Base-by-base conservation (phyloP, 1,140 invertebrate genomes). In the Diachasmimorpha longicaudata region DNA sequence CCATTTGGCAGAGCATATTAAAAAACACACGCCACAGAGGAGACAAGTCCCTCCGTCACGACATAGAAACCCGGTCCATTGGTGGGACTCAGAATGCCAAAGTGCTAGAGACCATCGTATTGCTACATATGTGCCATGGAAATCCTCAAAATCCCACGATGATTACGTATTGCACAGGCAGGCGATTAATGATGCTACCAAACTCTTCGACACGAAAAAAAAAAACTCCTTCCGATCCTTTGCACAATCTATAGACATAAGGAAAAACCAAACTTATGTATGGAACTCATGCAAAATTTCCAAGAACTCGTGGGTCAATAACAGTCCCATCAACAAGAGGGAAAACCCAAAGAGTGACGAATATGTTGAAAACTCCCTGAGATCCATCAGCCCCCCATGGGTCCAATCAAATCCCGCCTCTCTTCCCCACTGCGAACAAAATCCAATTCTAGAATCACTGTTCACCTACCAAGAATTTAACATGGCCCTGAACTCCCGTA, bases 391-490 rank as follows among this genome's bases (percentile, higher is more conserved):
- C 16, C 46, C 46, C 46, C 46, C 19, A 6, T 67, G 4, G 55
- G 19, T 14, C 48, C 23, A 69, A 19, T 44, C 69, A 19, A n/a
- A n/a, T 10, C 76, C 42, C 48, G 77, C 77, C 37, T 39, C 37
- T 39, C 37, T 39, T 39, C 37, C 37, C 37, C 37, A 39, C 37
- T 10, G 37, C 37, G 37, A 39, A 39, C 37, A 39, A 39, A 39
- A 39, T 39, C 37, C 37, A 39, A 39, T 39, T 39, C 37, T 39
- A 39, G 37, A 39, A 39, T 39, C 37, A 39, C 37, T 39, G 37
- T 39, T 39, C 37, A 39, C 37, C 37, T 39, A 39, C 37, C 37
- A 39, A 39, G 37, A 39, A 39, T 39, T 39, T 39, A 39, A 10
- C 37, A 39, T 39, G 37, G 37, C 37, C 37, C 37, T 39, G 37